phyloP scores from a whole-genome alignment of 2,113 vertebrate genomes.

The Tylochromis polylepis region DNA sequence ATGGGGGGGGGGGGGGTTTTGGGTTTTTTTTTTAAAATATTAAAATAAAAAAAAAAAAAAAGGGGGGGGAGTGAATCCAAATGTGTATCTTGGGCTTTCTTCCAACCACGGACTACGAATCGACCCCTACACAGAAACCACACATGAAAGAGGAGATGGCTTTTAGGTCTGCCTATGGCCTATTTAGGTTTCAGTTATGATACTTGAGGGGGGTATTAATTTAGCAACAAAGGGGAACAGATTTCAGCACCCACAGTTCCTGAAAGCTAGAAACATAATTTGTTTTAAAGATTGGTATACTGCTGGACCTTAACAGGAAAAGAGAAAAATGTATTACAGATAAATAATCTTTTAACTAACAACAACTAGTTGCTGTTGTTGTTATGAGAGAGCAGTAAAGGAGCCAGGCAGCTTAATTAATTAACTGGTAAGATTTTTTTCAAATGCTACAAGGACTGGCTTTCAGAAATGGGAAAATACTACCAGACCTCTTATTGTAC shows the following conservation, averaged over 20 bases:
- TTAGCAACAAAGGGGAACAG: background rate
- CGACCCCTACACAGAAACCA: conserved; percentile 44
- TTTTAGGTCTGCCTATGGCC: background rate
- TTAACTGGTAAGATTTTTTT: background rate
- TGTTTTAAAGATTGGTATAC: background rate
- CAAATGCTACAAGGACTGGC: background rate
- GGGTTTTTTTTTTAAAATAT: no score
- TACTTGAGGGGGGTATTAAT: background rate
- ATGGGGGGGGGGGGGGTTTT: no score
- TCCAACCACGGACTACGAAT: conserved; percentile 7
- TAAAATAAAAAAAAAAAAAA: background rate
- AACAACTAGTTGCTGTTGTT: background rate
- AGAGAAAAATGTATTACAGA: background rate
- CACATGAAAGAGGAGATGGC: background rate
- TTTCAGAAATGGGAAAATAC: background rate
- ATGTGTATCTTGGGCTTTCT: background rate
- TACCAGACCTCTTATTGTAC: background rate
- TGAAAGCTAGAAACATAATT: background rate
- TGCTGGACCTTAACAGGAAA: background rate
- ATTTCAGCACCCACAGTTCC: background rate
- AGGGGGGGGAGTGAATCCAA: background rate
- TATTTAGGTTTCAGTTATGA: conserved; percentile 10
- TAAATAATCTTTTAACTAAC: background rate
- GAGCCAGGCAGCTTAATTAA: background rate
- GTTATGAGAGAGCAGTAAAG: background rate